Percentiles rank a stretch among this genome's conserved stretches.
Conservation (phyloP, 1,140 invertebrate species). For the Drosophila persimilis region DNA sequence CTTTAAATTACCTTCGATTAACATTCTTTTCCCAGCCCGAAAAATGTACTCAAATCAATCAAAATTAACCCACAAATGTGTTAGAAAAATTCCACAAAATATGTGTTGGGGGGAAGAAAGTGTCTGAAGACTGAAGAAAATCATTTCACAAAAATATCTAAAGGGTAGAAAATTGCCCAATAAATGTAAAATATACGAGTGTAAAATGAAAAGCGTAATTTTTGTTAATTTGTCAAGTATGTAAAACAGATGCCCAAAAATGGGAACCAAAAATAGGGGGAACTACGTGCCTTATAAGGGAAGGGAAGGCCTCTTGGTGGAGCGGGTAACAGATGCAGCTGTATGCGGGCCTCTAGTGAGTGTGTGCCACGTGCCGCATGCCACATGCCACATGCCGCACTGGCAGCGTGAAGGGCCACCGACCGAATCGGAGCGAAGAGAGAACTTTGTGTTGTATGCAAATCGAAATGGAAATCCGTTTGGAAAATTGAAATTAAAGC, state of each 20-base stretch:
- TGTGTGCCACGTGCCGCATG: slow-evolving; percentile 55
- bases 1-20: slow-evolving; percentile 9
- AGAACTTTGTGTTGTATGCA: slow-evolving; percentile 38
- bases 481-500: slow-evolving; percentile 61
- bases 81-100: slow-evolving; percentile 5
- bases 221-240: slow-evolving; percentile 81
- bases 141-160: no score
- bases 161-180: slow-evolving; percentile 3
- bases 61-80: slow-evolving; percentile 43
- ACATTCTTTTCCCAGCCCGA: slow-evolving; percentile 25
- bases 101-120: slow-evolving; percentile 8
- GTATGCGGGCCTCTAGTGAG: slow-evolving; percentile 53
- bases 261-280: slow-evolving; percentile 31
- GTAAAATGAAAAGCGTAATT: slow-evolving; percentile 62
- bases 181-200: slow-evolving; percentile 18
- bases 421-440: slow-evolving; percentile 29
- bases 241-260: slow-evolving; percentile 71
- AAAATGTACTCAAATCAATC: slow-evolving; percentile 61
- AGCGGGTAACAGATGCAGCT: slow-evolving; percentile 7
- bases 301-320: background rate
- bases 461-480: slow-evolving; percentile 67
- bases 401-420: slow-evolving; percentile 19
- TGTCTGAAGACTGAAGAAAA: background rate
- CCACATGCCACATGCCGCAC: slow-evolving; percentile 55
- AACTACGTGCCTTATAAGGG: slow-evolving; percentile 5